Conservation (phyloP, 2,797 vertebrate species). For the Pangasius mekongensis region DNA sequence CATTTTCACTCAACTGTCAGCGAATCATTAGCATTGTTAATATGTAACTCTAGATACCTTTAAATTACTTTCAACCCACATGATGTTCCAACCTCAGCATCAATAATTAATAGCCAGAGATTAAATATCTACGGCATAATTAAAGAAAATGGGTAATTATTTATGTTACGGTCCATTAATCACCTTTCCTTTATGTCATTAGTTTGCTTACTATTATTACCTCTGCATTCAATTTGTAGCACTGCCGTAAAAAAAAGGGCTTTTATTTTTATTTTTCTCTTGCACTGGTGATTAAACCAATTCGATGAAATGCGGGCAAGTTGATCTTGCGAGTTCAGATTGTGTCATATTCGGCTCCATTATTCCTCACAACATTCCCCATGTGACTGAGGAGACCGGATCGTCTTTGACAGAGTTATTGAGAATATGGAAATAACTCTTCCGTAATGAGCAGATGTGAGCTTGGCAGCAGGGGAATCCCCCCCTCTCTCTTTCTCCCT, state of each 20-base stretch:
- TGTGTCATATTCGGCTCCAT: conserved; percentile 57
- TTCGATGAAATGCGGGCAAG: conserved; percentile 39
- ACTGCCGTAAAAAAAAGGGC: not conserved
- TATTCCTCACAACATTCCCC: conserved; percentile 54
- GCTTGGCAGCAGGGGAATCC: conserved; percentile 51
- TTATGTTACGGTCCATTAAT: conserved; percentile 79
- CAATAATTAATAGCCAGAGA: conserved; percentile 60
- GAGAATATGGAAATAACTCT: conserved; percentile 63
- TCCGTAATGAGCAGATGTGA: conserved; percentile 62
- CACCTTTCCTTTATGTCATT: conserved; percentile 68
- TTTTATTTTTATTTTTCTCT: conserved; percentile 38
- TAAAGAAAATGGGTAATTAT: conserved; percentile 79
- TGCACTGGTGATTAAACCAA: conserved; percentile 40
- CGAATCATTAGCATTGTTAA: conserved; percentile 47
- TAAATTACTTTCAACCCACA: conserved; percentile 51
- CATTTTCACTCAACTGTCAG: conserved; percentile 47
- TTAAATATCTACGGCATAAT: conserved; percentile 62
- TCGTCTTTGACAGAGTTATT: conserved; percentile 62
- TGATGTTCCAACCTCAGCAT: conserved; percentile 49
- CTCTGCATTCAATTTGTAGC: conserved; percentile 25
- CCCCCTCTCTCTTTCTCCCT: conserved; percentile 21
- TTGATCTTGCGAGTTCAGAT: conserved; percentile 51
- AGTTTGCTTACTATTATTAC: conserved; percentile 58
- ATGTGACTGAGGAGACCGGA: conserved; percentile 36
- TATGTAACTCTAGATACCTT: conserved; percentile 45